phyloP scores from a whole-genome alignment of 92 coral and sea anemone genomes.

The Phenganax marumi region DNA sequence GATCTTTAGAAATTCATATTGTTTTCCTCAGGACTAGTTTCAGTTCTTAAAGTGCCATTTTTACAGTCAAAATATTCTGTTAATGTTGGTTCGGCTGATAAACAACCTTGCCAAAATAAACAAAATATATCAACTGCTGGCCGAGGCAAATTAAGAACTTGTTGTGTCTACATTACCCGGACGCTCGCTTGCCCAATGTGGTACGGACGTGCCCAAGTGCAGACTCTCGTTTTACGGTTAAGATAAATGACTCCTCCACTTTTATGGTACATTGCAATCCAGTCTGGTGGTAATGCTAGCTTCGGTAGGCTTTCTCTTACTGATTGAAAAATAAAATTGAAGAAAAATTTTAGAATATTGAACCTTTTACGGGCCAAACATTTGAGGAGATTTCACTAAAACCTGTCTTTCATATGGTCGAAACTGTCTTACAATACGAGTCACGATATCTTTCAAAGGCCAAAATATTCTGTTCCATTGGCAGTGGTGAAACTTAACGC shows the following conservation, averaged over 20 bases:
- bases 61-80: slow-evolving; percentile 1
- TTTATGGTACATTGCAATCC: slow-evolving; percentile 92
- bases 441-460: too few relatives aligned
- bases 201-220: slow-evolving; percentile 97
- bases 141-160: not conserved
- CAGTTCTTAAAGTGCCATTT: not conserved
- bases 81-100: slow-evolving; percentile 11
- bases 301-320: slow-evolving; percentile 81
- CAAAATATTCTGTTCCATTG: too few relatives aligned
- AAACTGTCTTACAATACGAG: too few relatives aligned
- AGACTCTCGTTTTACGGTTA: slow-evolving; percentile 79
- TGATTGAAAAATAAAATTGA: slow-evolving; percentile 8
- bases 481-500: too few relatives aligned
- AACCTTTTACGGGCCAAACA: not conserved
- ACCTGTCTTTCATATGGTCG: too few relatives aligned
- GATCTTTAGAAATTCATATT: too few relatives aligned
- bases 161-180: slow-evolving; percentile 63
- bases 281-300: slow-evolving; percentile 84
- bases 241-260: slow-evolving; percentile 97
- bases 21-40: not conserved
- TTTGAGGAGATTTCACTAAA: too few relatives aligned
- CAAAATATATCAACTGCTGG: slow-evolving; percentile 20
- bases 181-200: slow-evolving; percentile 94
- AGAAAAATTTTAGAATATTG: not conserved
- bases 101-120: slow-evolving; percentile 28